Percentiles rank a stretch among this genome's conserved stretches.
Evolutionary conservation across 2,113 vertebrate species (phyloP).

Genomic region (Monopterus albus): DNA sequence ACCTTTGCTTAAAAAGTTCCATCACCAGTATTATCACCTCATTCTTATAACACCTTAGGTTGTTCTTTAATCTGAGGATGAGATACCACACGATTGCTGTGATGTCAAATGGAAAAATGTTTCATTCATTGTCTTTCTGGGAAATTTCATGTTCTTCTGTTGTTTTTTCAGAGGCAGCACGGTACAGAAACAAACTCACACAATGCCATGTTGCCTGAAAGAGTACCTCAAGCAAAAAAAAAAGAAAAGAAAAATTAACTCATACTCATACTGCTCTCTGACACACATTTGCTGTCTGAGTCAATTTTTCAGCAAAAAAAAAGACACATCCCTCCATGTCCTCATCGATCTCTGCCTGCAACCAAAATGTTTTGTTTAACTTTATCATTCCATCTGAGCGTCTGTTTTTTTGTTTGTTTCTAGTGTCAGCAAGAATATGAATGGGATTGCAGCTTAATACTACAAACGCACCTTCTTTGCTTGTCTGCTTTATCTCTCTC

Average conservation of each 20-base stretch:
- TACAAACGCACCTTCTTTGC: neutral
- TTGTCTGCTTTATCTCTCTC: slow-evolving; percentile 6
- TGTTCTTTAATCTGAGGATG: neutral
- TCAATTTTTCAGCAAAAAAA: slow-evolving; percentile 42
- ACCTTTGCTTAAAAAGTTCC: neutral
- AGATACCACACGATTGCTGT: slow-evolving; percentile 27
- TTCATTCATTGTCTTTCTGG: slow-evolving; percentile 7
- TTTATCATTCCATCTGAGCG: slow-evolving; percentile 40
- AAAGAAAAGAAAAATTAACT: slow-evolving; percentile 20
- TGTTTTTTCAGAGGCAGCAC: neutral
- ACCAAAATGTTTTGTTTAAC: slow-evolving; percentile 18
- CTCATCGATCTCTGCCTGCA: slow-evolving; percentile 5
- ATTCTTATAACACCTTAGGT: neutral
- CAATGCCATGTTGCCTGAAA: slow-evolving; percentile 19
- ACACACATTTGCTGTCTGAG: slow-evolving; percentile 38
- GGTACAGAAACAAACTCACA: slow-evolving; percentile 9
- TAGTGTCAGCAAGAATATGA: slow-evolving; percentile 45
- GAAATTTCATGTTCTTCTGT: slow-evolving; percentile 7
- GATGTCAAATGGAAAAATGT: slow-evolving; percentile 2
- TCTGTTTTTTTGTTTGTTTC: too few species aligned
- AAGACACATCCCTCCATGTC: neutral
- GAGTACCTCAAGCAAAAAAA: slow-evolving; percentile 48
- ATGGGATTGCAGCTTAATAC: slow-evolving; percentile 6
- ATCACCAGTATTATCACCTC: neutral
- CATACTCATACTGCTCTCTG: slow-evolving; percentile 28